Evolutionary conservation across 2,797 vertebrate genomes (phyloP), one percentile per base, ranked within the genome.

Genomic region (Rhinophrynus dorsalis): DNA sequence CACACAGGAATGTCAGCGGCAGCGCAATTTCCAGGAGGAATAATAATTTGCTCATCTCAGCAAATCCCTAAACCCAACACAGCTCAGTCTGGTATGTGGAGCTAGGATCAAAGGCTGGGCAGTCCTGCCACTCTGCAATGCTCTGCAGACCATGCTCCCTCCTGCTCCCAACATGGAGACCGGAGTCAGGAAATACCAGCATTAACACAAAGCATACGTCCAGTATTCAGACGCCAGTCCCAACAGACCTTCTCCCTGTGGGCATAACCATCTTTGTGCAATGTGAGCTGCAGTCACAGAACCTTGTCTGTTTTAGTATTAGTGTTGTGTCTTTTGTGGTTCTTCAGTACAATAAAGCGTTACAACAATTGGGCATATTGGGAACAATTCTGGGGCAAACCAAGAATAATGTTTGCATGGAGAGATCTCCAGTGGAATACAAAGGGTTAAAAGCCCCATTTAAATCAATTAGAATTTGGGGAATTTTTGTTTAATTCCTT

Each of bases 21-120:
- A 73, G 70, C 47, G 70, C 70, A 73, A 66, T 73, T 73, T 73
- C 70, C 70, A 73, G 70, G 55, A 73, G 62, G 55, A 73, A 73
- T 73, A 73, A 73, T 73, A 65, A 67, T 65, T 73, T 60, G 55
- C 62, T 73, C 70, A 73, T 73, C 70, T 62, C 62, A 60, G 55
- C 62, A 66, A 73, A 73, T 66, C 70, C 70, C 70, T 55, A 73
- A 73, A 73, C 70, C 62, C 70, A 73, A 73, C 70, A 73, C 35
- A 73, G 62, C 62, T 67, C 64, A 45, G 70, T 73, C 70, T 73
- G 70, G 70, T 73, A 73, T 73, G 70, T 32, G 37, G 50, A 64
- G 52, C 29, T 21, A 6, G 62, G 62, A 73, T 73, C 70, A 73
- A 73, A 73, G 70, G 29, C 55, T 73, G 70, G 62, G 62, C 70